Evolutionary conservation across 2,888 invertebrate species (phyloP).

Genomic region (Tribolium freemani): DNA sequence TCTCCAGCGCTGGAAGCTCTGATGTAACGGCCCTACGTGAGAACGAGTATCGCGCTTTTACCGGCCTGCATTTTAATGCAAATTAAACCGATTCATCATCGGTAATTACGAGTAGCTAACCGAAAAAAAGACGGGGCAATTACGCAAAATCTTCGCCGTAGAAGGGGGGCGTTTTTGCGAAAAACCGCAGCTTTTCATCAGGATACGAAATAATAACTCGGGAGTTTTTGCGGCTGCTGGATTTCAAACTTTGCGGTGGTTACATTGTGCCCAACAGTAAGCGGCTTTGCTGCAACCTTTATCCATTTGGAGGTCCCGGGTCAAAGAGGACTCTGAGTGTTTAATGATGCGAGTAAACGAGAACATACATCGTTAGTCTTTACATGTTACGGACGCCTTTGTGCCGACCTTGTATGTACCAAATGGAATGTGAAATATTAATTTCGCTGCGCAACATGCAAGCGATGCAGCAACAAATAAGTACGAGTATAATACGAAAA

Average conservation of each 20-base stretch:
- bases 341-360: slow-evolving; percentile 59
- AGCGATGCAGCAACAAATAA: neutral
- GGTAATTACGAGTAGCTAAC: slow-evolving; percentile 52
- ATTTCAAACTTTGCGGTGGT: slow-evolving; percentile 18
- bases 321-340: slow-evolving; percentile 55
- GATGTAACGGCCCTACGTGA: slow-evolving; percentile 58
- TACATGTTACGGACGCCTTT: slow-evolving; percentile 39
- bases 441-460: slow-evolving; percentile 7
- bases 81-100: slow-evolving; percentile 61
- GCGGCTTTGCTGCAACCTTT: slow-evolving; percentile 39
- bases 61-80: slow-evolving; percentile 59
- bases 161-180: neutral
- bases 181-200: slow-evolving; percentile 12
- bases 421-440: slow-evolving; percentile 34
- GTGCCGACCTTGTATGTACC: slow-evolving; percentile 25
- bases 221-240: slow-evolving; percentile 25
- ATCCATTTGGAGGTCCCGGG: slow-evolving; percentile 46
- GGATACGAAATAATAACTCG: slow-evolving; percentile 8
- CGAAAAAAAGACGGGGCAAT: slow-evolving; percentile 49
- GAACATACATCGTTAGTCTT: slow-evolving; percentile 55
- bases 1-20: slow-evolving; percentile 51
- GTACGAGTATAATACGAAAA: no score
- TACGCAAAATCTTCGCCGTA: slow-evolving; percentile 41
- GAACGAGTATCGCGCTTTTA: slow-evolving; percentile 54
- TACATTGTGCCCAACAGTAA: slow-evolving; percentile 14